Evolutionary conservation across 1,140 invertebrate species (phyloP), one percentile per base, ranked within the genome.

Genomic region (Atta cephalotes): DNA sequence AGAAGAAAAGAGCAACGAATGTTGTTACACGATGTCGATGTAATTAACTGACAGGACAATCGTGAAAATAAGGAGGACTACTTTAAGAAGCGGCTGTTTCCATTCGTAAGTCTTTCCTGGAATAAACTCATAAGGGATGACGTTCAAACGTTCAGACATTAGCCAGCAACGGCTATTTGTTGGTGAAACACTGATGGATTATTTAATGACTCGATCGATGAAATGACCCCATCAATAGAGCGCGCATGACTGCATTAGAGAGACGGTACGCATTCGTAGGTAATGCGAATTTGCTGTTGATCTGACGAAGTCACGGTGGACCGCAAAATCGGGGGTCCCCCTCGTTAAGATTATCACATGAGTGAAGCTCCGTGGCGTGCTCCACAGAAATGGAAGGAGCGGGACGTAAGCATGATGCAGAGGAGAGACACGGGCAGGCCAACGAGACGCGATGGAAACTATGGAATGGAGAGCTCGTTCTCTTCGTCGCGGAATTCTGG

Each of bases 401-500:
- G 82, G 49, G 65, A 58, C 72, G 92, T 92, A 92, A 90, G 74
- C 86, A 94, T 92, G 72, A 94, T 94, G 94, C 92, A 94, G 80
- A 94, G 93, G 85, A 92, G 92, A 85, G 93, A 94, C 60, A 87
- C 90, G 84, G 81, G 85, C 63, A 90, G 92, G 74, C n/a, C 25
- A 3, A 91, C 87, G 68, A 94, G 91, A 78, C 92, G 91, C 88
- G 94, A 94, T 31, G 77, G 51, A 45, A 92, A 91, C 88, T 94
- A 94, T 31, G 77, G 51, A 45, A 92, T 91, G 74, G 92, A 94
- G 88, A 94, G 92, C 94, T 95, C 65, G 93, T 95, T 91, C 25
- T 51, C 18, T 7, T 84, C 80, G 25, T 84, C 80, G 39, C 56
- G 80, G 14, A 84, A 84, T 63, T 76, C 80, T 21, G 80, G 80